Base-by-base conservation (phyloP, 2,888 invertebrate genomes). In the Ectropis crepuscularia region DNA sequence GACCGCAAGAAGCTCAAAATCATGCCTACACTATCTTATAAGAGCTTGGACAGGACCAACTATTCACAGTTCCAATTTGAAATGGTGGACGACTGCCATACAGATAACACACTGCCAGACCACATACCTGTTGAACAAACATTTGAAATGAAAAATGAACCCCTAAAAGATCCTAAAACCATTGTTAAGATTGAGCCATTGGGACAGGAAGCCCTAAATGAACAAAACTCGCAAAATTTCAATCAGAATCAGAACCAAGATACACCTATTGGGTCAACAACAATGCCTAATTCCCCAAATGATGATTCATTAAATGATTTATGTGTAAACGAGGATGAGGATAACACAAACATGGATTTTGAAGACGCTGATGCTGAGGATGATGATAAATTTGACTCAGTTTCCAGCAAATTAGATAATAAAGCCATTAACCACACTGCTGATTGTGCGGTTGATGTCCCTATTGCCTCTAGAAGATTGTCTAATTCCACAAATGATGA, bases 11-110 rank as follows among this genome's bases (percentile, higher is more conserved):
- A 71, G 28, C 66, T 90, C 47, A 78, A 75, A 36, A 75, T 88
- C 37, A 74, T 67, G 67, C 85, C 89, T 0, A 62, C 72, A 2
- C 63, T 90, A 11, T 85, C 89, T 37, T 86, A 78, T 47, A 69
- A 89, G 62, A 74, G 77, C 43, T 68, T 77, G 53, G 71, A 74
- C 7, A 82, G 71, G 69, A 67, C 72, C 39, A 80, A 84, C 58
- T 89, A 82, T 69, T 83, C 87, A 69, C 75, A 80, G 59, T 71
- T 76, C 0, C 79, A 81, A 53, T 90, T 86, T 68, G 83, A 86
- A 68, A 87, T 88, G 86, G 59, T 12, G 2, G 38, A 42, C 36
- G 16, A 39, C 10, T 53, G 39, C 46, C 51, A 42, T 8, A 10
- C 49, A 2, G 57, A 75, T 77, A 0, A 81, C 77, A 63, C 72